These are phyloP conservation scores for Tachypleus tridentatus DNA, from an alignment of 1,140 invertebrate species.

Conservation along the genomic window DNA sequence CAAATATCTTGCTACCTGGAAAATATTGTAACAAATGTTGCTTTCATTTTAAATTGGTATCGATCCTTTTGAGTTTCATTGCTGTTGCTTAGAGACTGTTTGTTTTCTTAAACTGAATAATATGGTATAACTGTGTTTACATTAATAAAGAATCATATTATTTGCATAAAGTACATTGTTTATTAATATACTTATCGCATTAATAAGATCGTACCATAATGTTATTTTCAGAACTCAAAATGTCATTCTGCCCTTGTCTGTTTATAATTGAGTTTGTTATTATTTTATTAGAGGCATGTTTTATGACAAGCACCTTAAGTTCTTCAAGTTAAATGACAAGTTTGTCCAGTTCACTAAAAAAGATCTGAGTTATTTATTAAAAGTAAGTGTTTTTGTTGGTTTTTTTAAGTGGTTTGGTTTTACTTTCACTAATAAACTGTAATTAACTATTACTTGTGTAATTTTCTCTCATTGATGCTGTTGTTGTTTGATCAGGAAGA, in stretches of 20 bases:
- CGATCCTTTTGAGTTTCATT: no score
- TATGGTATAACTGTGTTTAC: not conserved
- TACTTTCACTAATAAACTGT: no score
- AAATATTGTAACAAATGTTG: no score
- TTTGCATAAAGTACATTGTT: not conserved
- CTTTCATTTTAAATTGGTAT: no score
- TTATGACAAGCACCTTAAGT: slow-evolving; percentile 94
- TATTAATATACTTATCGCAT: not conserved
- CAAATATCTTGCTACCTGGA: no score
- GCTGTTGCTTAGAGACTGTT: no score
- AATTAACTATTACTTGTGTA: no score
- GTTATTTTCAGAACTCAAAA: no score
- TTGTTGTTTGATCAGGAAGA: no score
- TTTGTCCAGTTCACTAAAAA: slow-evolving; percentile 78
- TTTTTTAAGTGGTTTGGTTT: no score
- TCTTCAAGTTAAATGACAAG: slow-evolving; percentile 81
- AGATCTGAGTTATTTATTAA: slow-evolving; percentile 81
- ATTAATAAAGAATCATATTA: not conserved
- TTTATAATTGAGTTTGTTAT: slow-evolving; percentile 8
- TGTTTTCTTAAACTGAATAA: not conserved
- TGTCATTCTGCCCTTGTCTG: no score
- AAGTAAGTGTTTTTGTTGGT: slow-evolving; percentile 49
- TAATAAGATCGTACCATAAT: not conserved
- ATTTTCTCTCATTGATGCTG: no score
- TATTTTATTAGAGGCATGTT: slow-evolving; percentile 73